Evolutionary conservation across 2,113 vertebrate species (phyloP).

Genomic region (Vulpes vulpes): DNA sequence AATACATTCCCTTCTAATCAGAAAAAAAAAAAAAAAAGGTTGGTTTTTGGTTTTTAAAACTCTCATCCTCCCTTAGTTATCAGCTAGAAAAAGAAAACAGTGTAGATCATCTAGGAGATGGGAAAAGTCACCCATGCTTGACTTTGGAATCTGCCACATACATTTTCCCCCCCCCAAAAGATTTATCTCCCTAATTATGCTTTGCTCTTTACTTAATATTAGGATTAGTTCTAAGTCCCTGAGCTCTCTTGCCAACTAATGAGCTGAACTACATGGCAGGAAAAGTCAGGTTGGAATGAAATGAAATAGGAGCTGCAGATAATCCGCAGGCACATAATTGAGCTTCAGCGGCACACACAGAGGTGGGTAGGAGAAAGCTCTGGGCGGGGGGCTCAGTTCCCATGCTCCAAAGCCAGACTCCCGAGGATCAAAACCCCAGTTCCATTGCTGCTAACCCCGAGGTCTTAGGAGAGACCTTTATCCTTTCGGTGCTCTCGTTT

Average conservation of each 20-base stretch:
- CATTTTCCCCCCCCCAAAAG: conserved; percentile 23
- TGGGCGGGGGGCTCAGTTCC: background rate
- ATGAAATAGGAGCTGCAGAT: conserved; percentile 2
- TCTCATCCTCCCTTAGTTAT: background rate
- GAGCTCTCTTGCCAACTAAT: conserved; percentile 60
- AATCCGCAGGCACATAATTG: background rate
- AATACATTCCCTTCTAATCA: background rate
- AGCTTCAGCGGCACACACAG: background rate
- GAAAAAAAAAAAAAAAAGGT: background rate
- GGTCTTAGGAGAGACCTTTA: background rate
- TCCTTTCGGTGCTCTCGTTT: background rate
- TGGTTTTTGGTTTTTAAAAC: background rate
- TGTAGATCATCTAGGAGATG: conserved; percentile 21
- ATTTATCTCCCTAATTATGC: conserved; percentile 77
- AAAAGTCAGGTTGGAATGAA: conserved; percentile 13
- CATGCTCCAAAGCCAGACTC: background rate
- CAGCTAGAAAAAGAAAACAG: conserved; percentile 29
- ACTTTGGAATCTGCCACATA: conserved; percentile 56
- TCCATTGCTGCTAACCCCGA: background rate
- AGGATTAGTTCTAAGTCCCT: conserved; percentile 74
- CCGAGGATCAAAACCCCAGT: background rate
- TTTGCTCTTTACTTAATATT: conserved; percentile 77
- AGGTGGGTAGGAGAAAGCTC: background rate
- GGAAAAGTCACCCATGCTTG: background rate
- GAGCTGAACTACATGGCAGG: conserved; percentile 57